Conservation (phyloP, 2,797 vertebrate species). For the Cottoperca gobio region DNA sequence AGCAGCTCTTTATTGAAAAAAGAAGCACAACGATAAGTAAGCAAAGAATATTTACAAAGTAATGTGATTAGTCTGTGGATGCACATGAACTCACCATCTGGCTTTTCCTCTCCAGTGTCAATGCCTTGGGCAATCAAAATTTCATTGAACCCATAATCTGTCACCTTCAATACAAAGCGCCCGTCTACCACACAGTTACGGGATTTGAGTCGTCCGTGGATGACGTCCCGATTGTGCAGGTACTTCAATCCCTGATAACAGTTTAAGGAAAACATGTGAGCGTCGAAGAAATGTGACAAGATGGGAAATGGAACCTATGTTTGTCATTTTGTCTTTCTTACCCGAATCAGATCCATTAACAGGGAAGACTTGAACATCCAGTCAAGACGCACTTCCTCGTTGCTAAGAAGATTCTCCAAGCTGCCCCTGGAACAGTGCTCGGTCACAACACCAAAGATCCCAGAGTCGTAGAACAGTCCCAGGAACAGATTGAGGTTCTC, state of each 20-base stretch:
- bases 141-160: constrained; percentile 91
- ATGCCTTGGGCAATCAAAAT: constrained; percentile 85
- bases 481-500: constrained; percentile 94
- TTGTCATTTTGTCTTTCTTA: constrained; percentile 52
- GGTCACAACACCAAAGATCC: constrained; percentile 89
- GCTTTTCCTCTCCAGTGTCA: constrained; percentile 51
- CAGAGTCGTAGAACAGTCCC: constrained; percentile 90
- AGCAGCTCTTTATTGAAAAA: constrained; percentile 83
- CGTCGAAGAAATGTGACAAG: not conserved
- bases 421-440: constrained; percentile 94
- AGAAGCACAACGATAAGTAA: not conserved
- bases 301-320: not conserved
- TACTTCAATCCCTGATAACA: constrained; percentile 90
- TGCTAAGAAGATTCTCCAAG: constrained; percentile 90
- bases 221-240: constrained; percentile 88
- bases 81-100: constrained; percentile 82
- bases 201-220: constrained; percentile 94
- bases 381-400: constrained; percentile 94
- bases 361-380: constrained; percentile 99
- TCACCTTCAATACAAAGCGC: constrained; percentile 94
- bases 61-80: not conserved
- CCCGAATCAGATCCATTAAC: constrained; percentile 93
- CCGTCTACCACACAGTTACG: constrained; percentile 96
- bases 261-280: constrained; percentile 1
- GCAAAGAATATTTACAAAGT: not conserved